These are phyloP conservation scores for Atta texana DNA, from an alignment of 1,140 invertebrate genomes.

Conservation along the genomic window DNA sequence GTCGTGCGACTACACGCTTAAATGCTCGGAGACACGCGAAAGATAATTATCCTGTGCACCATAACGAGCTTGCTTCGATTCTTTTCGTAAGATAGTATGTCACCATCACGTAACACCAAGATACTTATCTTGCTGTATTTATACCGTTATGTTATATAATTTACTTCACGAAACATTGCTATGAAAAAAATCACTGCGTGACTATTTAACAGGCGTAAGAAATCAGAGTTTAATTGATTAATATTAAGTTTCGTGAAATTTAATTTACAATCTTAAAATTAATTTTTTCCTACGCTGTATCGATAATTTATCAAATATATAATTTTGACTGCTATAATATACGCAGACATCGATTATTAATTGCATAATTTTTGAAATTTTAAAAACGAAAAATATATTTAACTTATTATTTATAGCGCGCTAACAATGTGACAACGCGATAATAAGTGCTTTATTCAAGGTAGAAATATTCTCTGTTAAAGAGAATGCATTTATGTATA, in stretches of 20 bases:
- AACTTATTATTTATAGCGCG: slow-evolving; percentile 9
- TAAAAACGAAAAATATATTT: not conserved
- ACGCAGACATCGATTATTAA: not conserved
- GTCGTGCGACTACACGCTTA: slow-evolving; percentile 50
- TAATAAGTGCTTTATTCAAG: slow-evolving; percentile 36
- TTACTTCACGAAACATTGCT: slow-evolving; percentile 20
- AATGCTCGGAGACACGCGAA: slow-evolving; percentile 64
- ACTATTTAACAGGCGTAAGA: not conserved
- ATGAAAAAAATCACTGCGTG: not conserved
- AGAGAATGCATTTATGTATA: slow-evolving; percentile 6
- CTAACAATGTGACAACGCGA: slow-evolving; percentile 36
- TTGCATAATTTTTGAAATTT: not conserved
- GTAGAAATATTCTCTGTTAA: slow-evolving; percentile 22
- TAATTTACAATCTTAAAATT: not conserved
- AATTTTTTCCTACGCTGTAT: not conserved
- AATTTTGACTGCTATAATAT: not conserved
- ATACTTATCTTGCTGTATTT: not conserved
- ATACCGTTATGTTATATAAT: slow-evolving; percentile 10
- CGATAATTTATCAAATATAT: not conserved
- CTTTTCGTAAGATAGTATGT: slow-evolving; percentile 54
- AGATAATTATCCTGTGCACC: slow-evolving; percentile 66
- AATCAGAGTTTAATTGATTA: slow-evolving; percentile 18
- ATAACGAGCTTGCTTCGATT: slow-evolving; percentile 60
- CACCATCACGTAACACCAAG: slow-evolving; percentile 29
- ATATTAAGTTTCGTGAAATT: not conserved